These are phyloP conservation scores for Colinus virginianus DNA, from an alignment of 2,113 vertebrate species.

Conservation along the genomic window DNA sequence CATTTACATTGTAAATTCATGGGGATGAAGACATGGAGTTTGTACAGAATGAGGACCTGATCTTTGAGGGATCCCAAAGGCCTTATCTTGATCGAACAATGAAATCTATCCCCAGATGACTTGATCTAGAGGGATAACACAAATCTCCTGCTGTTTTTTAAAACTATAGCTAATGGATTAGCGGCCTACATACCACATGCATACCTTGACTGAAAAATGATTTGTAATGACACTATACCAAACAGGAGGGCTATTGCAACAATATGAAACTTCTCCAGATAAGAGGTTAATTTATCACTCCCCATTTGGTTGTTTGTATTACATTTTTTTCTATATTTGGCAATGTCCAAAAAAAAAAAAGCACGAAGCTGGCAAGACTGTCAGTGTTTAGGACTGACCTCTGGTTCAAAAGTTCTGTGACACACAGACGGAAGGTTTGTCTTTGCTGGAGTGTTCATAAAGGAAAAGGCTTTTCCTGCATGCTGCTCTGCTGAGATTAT, in stretches of 20 bases:
- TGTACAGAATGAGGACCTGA: background rate
- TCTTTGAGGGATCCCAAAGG: background rate
- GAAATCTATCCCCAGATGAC: background rate
- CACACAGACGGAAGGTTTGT: rapidly evolving
- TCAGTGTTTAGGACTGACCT: background rate
- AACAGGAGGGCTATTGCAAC: background rate
- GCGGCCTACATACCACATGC: background rate
- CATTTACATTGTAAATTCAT: background rate
- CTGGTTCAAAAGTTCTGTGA: background rate
- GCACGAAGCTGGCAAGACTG: background rate
- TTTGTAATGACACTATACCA: background rate
- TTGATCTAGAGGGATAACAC: background rate
- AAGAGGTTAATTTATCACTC: background rate
- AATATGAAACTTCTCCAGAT: background rate
- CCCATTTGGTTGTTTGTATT: background rate
- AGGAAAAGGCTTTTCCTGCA: background rate
- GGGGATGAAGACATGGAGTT: background rate
- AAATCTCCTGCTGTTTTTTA: background rate
- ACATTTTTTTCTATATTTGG: background rate
- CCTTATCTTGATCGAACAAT: background rate
- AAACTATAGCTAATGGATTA: background rate
- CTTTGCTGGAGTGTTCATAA: background rate
- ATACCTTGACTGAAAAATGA: background rate
- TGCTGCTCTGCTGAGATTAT: background rate
- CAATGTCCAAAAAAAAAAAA: background rate